These are phyloP conservation scores for Cygnus olor DNA, from an alignment of 2,797 vertebrate genomes.

Conservation along the genomic window DNA sequence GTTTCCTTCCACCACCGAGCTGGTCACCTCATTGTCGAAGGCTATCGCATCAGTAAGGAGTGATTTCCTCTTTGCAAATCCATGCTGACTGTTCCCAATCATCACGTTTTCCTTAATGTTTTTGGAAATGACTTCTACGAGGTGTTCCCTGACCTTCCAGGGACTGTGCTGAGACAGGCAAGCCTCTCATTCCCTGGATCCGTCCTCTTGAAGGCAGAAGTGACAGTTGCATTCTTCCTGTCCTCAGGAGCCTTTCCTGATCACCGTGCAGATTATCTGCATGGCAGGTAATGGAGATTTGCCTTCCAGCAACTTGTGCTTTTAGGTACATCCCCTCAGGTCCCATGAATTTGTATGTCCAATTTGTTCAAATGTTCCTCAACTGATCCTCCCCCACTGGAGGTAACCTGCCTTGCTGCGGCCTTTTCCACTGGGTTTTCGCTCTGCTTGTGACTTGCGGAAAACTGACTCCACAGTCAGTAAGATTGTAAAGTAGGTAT, in stretches of 20 bases:
- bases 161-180: not conserved
- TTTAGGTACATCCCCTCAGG: accelerated
- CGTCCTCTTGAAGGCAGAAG: not conserved
- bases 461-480: too few relatives aligned
- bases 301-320: not conserved
- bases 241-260: not conserved
- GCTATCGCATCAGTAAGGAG: not conserved
- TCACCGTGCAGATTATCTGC: not conserved
- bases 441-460: not conserved
- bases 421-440: not conserved
- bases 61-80: not conserved
- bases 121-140: not conserved
- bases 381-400: not conserved
- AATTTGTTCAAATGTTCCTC: not conserved
- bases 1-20: not conserved
- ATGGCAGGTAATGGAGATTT: not conserved
- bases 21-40: not conserved
- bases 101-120: not conserved
- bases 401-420: not conserved
- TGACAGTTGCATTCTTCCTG: not conserved
- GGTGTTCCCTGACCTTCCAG: not conserved
- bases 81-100: not conserved
- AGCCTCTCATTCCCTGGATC: not conserved
- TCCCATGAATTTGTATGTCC: not conserved
- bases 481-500: too few relatives aligned